Conservation (phyloP, 2,888 invertebrate genomes). For the Ypsolopha sequella region DNA sequence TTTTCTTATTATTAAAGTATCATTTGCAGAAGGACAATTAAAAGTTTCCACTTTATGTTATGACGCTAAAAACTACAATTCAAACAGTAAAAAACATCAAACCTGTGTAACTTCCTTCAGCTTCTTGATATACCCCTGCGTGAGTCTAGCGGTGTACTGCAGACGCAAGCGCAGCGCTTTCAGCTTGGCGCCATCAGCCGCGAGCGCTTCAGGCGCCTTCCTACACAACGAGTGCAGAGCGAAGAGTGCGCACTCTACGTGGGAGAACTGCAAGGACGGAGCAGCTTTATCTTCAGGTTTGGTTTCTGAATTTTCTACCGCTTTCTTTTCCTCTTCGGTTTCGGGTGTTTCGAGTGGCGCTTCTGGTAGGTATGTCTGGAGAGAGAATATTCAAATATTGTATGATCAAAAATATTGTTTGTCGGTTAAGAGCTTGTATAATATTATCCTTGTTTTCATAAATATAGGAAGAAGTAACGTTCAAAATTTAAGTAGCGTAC, state of each 20-base stretch:
- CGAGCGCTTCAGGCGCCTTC: conserved; percentile 80
- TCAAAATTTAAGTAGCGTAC: background rate
- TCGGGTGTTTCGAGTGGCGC: conserved; percentile 79
- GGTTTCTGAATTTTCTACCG: conserved; percentile 20
- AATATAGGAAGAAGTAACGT: background rate
- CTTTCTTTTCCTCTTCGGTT: conserved; percentile 46
- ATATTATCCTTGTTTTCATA: too few relatives aligned
- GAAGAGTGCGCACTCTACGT: conserved; percentile 92
- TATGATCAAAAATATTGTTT: too few relatives aligned
- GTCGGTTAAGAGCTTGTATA: too few relatives aligned
- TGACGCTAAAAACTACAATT: too few relatives aligned
- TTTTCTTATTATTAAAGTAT: too few relatives aligned
- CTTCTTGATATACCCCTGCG: conserved; percentile 85
- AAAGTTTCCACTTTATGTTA: too few relatives aligned
- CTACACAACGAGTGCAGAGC: conserved; percentile 82
- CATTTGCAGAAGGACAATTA: too few relatives aligned
- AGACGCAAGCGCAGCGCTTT: conserved; percentile 90
- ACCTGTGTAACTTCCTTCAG: conserved; percentile 74
- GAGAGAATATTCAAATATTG: conserved; percentile 9
- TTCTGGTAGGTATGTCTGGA: conserved; percentile 88
- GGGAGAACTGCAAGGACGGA: conserved; percentile 92
- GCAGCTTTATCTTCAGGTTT: conserved; percentile 62
- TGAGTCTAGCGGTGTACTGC: conserved; percentile 92
- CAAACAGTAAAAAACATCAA: conserved; percentile 9
- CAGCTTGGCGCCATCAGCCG: conserved; percentile 77